Evolutionary conservation across 2,113 vertebrate species (phyloP).

Genomic region (Stegastes partitus): DNA sequence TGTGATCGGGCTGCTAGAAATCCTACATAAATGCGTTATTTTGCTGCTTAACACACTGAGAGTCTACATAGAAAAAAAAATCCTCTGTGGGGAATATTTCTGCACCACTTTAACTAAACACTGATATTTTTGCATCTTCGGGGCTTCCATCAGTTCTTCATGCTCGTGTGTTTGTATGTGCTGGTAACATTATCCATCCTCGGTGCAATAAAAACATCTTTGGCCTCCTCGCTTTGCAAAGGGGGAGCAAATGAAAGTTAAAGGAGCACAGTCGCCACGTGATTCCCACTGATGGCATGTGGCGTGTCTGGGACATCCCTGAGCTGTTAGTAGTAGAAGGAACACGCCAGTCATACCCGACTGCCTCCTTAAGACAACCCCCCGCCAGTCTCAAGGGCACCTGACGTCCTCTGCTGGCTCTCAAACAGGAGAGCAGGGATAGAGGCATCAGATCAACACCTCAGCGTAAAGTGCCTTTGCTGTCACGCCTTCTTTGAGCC

Average conservation of each 20-base stretch:
- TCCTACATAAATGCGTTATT: neutral
- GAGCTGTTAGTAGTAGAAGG: slow-evolving; percentile 31
- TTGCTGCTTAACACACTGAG: too few relatives aligned
- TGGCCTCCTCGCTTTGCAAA: slow-evolving; percentile 22
- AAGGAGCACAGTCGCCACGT: slow-evolving; percentile 34
- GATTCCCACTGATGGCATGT: slow-evolving; percentile 44
- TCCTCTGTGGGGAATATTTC: neutral
- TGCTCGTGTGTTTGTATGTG: slow-evolving; percentile 45
- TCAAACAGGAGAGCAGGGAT: slow-evolving; percentile 51
- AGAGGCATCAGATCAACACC: slow-evolving; percentile 65
- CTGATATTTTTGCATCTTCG: slow-evolving; percentile 10
- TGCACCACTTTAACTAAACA: neutral
- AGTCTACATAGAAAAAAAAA: too few relatives aligned
- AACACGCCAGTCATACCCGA: slow-evolving; percentile 37
- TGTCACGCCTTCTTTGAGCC: slow-evolving; percentile 8
- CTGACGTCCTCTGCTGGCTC: slow-evolving; percentile 51
- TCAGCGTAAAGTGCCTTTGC: slow-evolving; percentile 48
- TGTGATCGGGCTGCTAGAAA: slow-evolving; percentile 37
- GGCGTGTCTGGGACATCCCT: slow-evolving; percentile 72
- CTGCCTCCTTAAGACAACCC: slow-evolving; percentile 47
- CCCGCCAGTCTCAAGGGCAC: slow-evolving; percentile 61
- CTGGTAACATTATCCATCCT: slow-evolving; percentile 47
- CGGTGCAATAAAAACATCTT: slow-evolving; percentile 15
- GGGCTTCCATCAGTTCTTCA: slow-evolving; percentile 28
- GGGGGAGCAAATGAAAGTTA: slow-evolving; percentile 34